Evolutionary conservation across 2,888 invertebrate species (phyloP), one percentile per base, ranked within the genome.

Genomic region (Bruchidius siliquastri): DNA sequence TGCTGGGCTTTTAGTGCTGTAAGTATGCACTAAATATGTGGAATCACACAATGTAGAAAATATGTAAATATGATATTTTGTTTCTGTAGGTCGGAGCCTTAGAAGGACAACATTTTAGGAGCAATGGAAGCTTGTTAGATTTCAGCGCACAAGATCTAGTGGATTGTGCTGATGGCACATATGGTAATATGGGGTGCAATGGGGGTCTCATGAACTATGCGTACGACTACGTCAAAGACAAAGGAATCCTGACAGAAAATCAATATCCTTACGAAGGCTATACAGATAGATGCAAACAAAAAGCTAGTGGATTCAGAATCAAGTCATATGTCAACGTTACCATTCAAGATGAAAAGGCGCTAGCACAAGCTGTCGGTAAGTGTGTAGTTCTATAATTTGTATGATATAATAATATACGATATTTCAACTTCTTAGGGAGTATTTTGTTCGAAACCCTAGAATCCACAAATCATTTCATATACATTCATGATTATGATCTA

Each of bases 311-410:
- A 49, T 49, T 49, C 20, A 72, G 69, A 30, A 22, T 72, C 0
- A 74, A 20, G 30, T n/a, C 74, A 85, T 89, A 88, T 18, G 94
- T 95, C 6, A 94, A 90, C 83, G 88, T 90, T 76, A 93, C 94
- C 84, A 87, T 96, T 74, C 90, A 92, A 1, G 79, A 87, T 69
- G 90, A 83, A 96, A 96, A 86, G 82, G 88, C 13, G 90, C 91
- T 83, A 88, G 96, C 82, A 89, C 90, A 87, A 86, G 88, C 77
- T 96, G 95, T 30, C 90, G 95, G 71, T 95, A 95, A 74, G 92
- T 92, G 4, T 49, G 13, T 8, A 49, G 49, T 1, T 49, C 49
- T 49, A 49, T 13, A 49, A 8, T 13, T 49, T 18, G 1, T 1
- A 1, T 49, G 49, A 49, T 13, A 49, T 49, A 49, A 13, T 4